A percentile compares a stretch with the other conserved stretches of the same genome.
Conservation (phyloP, 2,113 vertebrate species). For the Chamaea fasciata region DNA sequence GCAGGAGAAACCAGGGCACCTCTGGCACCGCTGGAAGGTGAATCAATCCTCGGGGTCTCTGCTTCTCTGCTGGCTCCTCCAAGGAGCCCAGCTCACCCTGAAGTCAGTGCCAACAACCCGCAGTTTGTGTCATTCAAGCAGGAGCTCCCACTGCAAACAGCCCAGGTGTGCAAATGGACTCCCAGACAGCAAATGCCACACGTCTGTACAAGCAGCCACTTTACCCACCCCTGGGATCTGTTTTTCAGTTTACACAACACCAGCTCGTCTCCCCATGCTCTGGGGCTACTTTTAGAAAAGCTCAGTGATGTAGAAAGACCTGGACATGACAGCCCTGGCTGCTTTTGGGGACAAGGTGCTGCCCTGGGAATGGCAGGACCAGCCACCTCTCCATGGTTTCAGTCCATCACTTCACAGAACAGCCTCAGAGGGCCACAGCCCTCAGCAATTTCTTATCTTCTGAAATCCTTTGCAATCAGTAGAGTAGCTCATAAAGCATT, state of each 20-base stretch:
- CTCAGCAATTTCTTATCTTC: not conserved
- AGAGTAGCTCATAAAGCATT: not conserved
- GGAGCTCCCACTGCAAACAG: not conserved
- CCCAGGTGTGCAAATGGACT: not conserved
- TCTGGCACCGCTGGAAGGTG: not conserved
- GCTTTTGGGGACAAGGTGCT: not conserved
- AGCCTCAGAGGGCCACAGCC: not conserved
- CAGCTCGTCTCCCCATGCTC: not conserved
- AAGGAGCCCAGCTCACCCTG: not conserved
- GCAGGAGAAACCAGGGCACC: slow-evolving; percentile 17
- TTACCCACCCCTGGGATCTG: not conserved
- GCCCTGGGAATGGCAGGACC: not conserved
- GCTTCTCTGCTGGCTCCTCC: not conserved
- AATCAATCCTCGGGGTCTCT: not conserved
- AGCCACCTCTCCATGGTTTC: not conserved
- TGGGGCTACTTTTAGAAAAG: not conserved
- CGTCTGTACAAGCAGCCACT: not conserved
- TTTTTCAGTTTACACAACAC: not conserved
- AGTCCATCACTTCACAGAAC: not conserved
- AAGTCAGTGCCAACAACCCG: not conserved
- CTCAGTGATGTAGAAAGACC: not conserved
- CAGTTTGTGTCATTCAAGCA: not conserved
- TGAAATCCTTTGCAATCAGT: not conserved
- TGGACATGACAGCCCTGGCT: not conserved
- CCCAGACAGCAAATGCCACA: not conserved